Evolutionary conservation across 2,888 invertebrate genomes (phyloP).

Genomic region (Agonum fuliginosum): DNA sequence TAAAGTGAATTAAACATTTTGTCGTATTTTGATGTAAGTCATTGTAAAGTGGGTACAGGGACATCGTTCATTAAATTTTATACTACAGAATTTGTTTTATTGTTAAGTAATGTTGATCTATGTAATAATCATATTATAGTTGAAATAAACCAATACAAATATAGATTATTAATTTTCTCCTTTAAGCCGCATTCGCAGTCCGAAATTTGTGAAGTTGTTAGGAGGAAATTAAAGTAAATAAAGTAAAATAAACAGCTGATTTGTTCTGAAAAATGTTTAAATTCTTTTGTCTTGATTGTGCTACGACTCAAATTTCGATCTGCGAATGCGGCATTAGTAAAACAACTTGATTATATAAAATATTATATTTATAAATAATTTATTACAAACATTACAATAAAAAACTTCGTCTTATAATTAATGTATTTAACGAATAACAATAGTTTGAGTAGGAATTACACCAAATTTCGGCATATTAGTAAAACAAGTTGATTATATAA

Average conservation of each 20-base stretch:
- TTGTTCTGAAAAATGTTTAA: too few species aligned
- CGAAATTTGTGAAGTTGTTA: too few species aligned
- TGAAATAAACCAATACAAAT: conserved; percentile 42
- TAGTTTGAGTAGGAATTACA: conserved; percentile 68
- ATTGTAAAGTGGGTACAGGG: conserved; percentile 55
- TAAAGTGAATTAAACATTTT: conserved; percentile 47
- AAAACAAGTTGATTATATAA: background rate
- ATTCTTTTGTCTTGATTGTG: too few species aligned
- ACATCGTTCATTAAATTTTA: conserved; percentile 58
- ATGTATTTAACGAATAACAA: conserved; percentile 62
- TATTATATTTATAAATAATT: background rate
- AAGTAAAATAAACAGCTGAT: too few species aligned
- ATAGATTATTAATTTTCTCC: too few species aligned
- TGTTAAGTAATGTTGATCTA: conserved; percentile 57
- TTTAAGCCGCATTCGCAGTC: too few species aligned
- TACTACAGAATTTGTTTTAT: conserved; percentile 55
- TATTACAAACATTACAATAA: background rate
- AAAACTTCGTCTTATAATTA: background rate
- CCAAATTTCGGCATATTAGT: too few species aligned
- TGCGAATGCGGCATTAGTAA: background rate
- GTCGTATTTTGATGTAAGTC: conserved; percentile 53
- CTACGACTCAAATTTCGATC: background rate
- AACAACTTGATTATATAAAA: background rate
- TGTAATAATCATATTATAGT: conserved; percentile 56
- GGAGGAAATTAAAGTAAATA: too few species aligned